phyloP scores from a whole-genome alignment of 2,797 vertebrate genomes.

The Onychomys torridus region DNA sequence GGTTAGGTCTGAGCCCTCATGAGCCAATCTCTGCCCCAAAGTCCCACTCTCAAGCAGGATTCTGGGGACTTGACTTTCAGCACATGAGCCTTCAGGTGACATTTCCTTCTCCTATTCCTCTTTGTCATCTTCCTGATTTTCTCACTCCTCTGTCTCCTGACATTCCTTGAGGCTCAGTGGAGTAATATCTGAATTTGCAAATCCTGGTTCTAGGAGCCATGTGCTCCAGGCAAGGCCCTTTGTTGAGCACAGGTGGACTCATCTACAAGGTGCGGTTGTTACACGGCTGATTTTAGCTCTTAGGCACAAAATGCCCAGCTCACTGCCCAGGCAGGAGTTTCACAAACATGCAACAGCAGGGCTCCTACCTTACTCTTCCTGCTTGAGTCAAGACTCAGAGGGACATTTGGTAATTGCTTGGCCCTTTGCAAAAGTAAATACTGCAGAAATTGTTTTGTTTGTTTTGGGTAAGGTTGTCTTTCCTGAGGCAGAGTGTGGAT shows the following conservation, averaged over 20 bases:
- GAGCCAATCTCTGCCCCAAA: background rate
- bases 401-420: too few species aligned
- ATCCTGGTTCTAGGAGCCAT: background rate
- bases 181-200: background rate
- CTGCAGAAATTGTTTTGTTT: background rate
- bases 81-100: background rate
- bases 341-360: fast-evolving
- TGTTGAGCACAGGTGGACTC: background rate
- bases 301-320: background rate
- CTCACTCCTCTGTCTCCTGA: background rate
- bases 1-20: background rate
- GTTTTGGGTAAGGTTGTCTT: background rate
- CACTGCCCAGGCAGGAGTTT: background rate
- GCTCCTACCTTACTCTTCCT: background rate
- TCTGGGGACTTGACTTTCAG: background rate
- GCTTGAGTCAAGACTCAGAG: background rate
- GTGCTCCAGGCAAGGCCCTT: background rate
- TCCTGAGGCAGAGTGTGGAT: background rate
- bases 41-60: background rate
- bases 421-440: background rate
- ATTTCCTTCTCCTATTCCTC: background rate
- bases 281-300: background rate
- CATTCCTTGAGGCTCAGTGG: fast-evolving
- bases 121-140: background rate
- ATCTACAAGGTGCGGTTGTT: background rate